Evolutionary conservation across 37 sponge, comb jelly and placozoan genomes (phyloP).

Genomic region (Cladorhizidae sp.): DNA sequence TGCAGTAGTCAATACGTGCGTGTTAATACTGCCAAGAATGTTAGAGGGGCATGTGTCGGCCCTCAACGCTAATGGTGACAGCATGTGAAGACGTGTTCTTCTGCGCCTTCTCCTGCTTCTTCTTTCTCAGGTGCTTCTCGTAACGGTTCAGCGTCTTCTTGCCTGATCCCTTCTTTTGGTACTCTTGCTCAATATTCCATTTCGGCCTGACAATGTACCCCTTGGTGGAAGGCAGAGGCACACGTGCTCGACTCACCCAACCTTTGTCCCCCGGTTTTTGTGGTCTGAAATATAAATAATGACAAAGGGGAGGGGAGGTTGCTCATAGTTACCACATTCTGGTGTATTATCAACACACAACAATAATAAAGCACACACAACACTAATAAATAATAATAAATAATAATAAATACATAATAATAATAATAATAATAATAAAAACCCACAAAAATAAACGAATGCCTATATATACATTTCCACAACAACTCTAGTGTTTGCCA

Average conservation of each 20-base stretch:
- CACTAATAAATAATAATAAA: no score
- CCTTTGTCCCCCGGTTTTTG: slow-evolving; percentile 96
- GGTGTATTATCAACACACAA: no score
- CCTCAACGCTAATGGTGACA: slow-evolving; percentile 76
- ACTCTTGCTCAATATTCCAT: slow-evolving; percentile 81
- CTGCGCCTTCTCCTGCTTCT: slow-evolving; percentile 53
- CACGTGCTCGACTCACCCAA: slow-evolving; percentile 91
- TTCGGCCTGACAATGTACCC: slow-evolving; percentile 96
- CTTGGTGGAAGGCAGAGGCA: slow-evolving; percentile 93
- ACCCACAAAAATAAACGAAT: no score
- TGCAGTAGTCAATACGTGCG: no score
- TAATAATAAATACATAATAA: no score
- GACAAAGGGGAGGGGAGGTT: not conserved
- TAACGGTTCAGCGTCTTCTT: slow-evolving; percentile 73
- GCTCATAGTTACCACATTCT: no score
- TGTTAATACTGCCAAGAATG: no score
- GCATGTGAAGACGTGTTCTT: slow-evolving; percentile 55
- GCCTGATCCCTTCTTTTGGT: slow-evolving; percentile 30
- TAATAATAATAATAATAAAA: no score
- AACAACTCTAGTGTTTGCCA: no score
- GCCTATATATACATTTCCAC: no score
- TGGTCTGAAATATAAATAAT: slow-evolving; percentile 28
- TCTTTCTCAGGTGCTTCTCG: slow-evolving; percentile 76
- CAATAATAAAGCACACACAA: no score
- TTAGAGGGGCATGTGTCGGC: slow-evolving; percentile 79